Percentiles rank a stretch among this genome's conserved stretches.
These are phyloP conservation scores for Holcopasites calliopsidis DNA, from an alignment of 1,140 invertebrate genomes.

Conservation along the genomic window DNA sequence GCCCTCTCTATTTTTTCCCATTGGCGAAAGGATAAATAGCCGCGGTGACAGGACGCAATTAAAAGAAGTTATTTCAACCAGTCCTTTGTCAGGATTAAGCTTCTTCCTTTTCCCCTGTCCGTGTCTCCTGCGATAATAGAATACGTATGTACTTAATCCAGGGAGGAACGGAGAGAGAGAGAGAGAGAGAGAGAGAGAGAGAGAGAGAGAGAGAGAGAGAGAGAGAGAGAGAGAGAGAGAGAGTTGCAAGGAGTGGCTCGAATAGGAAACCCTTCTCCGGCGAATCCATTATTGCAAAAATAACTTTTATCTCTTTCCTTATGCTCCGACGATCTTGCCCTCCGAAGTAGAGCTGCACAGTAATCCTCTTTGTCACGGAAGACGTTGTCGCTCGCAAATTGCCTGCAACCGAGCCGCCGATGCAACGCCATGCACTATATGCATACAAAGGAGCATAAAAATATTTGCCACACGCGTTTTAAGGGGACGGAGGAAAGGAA, in stretches of 20 bases:
- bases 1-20: neutral
- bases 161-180: neutral
- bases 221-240: too few relatives aligned
- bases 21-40: slow-evolving; percentile 31
- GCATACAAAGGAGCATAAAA: slow-evolving; percentile 1
- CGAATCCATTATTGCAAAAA: slow-evolving; percentile 49
- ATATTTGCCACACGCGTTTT: neutral
- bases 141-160: slow-evolving; percentile 21
- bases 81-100: slow-evolving; percentile 38
- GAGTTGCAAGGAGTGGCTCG: too few relatives aligned
- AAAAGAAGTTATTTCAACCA: slow-evolving; percentile 36
- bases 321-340: slow-evolving; percentile 7
- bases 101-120: too few relatives aligned
- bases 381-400: slow-evolving; percentile 47
- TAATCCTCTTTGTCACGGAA: slow-evolving; percentile 39
- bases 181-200: too few relatives aligned
- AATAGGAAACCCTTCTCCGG: slow-evolving; percentile 15
- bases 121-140: slow-evolving; percentile 25
- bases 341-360: neutral
- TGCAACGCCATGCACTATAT: neutral
- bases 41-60: slow-evolving; percentile 34
- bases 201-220: too few relatives aligned
- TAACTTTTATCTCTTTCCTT: slow-evolving; percentile 37
- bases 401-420: neutral
- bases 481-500: neutral